Base-by-base conservation (phyloP, 2,888 invertebrate species). In the Cryptosula pallasiana region DNA sequence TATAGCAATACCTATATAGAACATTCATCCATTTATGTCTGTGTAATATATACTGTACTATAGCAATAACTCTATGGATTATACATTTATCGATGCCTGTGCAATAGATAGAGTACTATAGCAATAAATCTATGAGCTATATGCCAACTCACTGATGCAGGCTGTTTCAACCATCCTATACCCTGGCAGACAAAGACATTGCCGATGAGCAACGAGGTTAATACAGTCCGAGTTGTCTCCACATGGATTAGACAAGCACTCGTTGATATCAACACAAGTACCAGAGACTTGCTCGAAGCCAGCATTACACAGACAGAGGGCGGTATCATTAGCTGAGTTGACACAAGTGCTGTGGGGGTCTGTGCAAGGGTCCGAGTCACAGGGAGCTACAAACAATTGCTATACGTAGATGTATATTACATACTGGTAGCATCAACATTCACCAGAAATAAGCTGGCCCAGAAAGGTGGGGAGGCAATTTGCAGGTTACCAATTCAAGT, bases 111-210 rank as follows among this genome's bases (percentile, higher is more conserved):
- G n/a, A n/a, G n/a, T n/a, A n/a, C n/a, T n/a, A n/a, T n/a, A n/a
- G n/a, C n/a, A n/a, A n/a, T n/a, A n/a, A n/a, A n/a, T n/a, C n/a
- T n/a, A n/a, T n/a, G n/a, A n/a, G n/a, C n/a, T n/a, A 45, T 20
- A 45, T 45, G 9, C 29, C 2, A n/a, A 63, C 63, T 63, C 27
- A 63, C 63, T 63, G 32, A 32, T 32, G 32, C 63, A 63, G 32
- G 13, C 32, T 63, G 25, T 16, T 2, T 32, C 27, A 13, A 20
- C 27, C n/a, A 16, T 27, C n/a, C 32, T 63, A 83, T 91, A 96
- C 73, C 96, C 97, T 86, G 92, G 92, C 20, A 93, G 93, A 83
- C 98, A 98, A 58, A 91, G 84, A 81, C 98, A 98, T 77, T 91
- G 91, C 83, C 92, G 96, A 69, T 94, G 93, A 0, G 94, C 94